phyloP scores from a whole-genome alignment of 2,113 vertebrate genomes.

The Scomber scombrus region DNA sequence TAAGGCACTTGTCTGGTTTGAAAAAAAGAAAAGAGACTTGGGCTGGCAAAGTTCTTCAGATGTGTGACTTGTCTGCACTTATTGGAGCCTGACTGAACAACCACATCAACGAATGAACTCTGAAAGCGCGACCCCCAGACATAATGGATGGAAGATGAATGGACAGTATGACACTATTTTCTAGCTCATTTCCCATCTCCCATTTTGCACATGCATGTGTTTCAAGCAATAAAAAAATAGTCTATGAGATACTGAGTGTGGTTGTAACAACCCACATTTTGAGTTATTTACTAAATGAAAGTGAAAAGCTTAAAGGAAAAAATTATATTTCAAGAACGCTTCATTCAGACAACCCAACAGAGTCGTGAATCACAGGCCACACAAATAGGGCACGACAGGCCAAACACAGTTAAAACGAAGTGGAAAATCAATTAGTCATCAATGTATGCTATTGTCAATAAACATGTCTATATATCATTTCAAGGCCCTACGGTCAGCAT shows the following conservation, averaged over 20 bases:
- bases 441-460: slow-evolving; percentile 56
- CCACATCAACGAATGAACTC: slow-evolving; percentile 44
- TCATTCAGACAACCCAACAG: slow-evolving; percentile 27
- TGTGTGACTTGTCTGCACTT: slow-evolving; percentile 50
- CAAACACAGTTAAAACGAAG: slow-evolving; percentile 53
- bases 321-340: slow-evolving; percentile 28
- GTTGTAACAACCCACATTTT: slow-evolving; percentile 29
- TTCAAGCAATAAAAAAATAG: slow-evolving; percentile 56
- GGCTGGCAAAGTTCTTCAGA: slow-evolving; percentile 34
- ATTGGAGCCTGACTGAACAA: slow-evolving; percentile 44
- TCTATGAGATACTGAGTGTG: slow-evolving; percentile 35
- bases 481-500: slow-evolving; percentile 35
- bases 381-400: slow-evolving; percentile 32
- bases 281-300: slow-evolving; percentile 55
- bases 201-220: slow-evolving; percentile 53
- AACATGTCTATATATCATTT: slow-evolving; percentile 62
- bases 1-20: slow-evolving; percentile 17
- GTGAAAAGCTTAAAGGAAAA: slow-evolving; percentile 5
- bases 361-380: slow-evolving; percentile 64
- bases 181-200: slow-evolving; percentile 61
- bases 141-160: slow-evolving; percentile 48
- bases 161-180: slow-evolving; percentile 59
- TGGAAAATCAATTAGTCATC: slow-evolving; percentile 70
- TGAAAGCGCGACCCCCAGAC: slow-evolving; percentile 24
- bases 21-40: slow-evolving; percentile 39